Evolutionary conservation across 1,140 invertebrate species (phyloP), one percentile per base, ranked within the genome.

Genomic region (Triops longicaudatus): DNA sequence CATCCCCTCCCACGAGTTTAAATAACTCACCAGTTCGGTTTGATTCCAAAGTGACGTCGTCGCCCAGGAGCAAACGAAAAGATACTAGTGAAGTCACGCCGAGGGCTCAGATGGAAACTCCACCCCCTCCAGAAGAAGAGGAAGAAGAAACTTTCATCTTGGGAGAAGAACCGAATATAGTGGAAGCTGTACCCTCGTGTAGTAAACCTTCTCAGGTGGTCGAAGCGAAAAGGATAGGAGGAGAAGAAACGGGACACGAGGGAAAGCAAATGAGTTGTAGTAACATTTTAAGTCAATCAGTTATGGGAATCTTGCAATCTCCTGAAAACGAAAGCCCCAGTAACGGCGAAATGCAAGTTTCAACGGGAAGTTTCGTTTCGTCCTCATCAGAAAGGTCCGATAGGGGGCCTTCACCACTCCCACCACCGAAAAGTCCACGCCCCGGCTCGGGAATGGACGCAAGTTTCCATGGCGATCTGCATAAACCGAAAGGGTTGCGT

Each of bases 51-150:
- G 31, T 63, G 72, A 26, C 42, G 37, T 73, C 79, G 12, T 79
- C 81, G 73, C 79, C 81, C 22, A 50, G 77, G 14, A 17, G 76
- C 26, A 42, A 76, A 17, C 10, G 80, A 73, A 79, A 80, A 73
- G 31, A 37, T 7, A 7, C 31, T 4, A 37, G 22, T 79, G 43
- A 27, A 78, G 71, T 73, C 80, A 73, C 22, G 22, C 26, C 79
- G 27, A 71, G 84, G 81, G 37, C 87, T 86, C 76, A 82, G 83
- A 27, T 7, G 79, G 82, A 3, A 85, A 81, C 63, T 86, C 80
- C 72, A 77, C 79, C 44, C 72, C 80, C 41, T 79, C 79, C 78
- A 72, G 12, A 28, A 44, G 73, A 31, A 28, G 1, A 22, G n/a
- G 76, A 77, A 72, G 37, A n/a, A 22, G 76, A 77, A 17, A 71